Base-by-base conservation (phyloP, 1,140 invertebrate species). In the Drosophila santomea region DNA sequence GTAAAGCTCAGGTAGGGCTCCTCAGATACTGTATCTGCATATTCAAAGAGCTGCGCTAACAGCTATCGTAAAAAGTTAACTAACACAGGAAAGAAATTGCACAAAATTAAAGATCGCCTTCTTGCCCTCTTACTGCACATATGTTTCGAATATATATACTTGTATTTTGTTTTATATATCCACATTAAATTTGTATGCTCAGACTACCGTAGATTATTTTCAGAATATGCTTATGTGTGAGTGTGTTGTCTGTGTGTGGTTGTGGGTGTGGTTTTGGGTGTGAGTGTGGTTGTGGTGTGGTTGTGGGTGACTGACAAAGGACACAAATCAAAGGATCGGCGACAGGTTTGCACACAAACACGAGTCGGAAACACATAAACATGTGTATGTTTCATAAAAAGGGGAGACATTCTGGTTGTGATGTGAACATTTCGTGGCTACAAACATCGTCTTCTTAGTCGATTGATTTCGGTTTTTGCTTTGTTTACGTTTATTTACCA, bases 161-260 rank as follows among this genome's bases (percentile, higher is more conserved):
- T 62, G 39, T 74, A 54, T 75, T 56, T 73, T 51, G 38, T 63
- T 45, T 45, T 61, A 60, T 81, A 67, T 73, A 68, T 67, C 78
- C 51, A 72, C 66, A 74, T 80, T 84, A 84, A 85, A 80, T 80
- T 85, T 48, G 82, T 79, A 75, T 78, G 57, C 79, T 86, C 83
- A 88, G 84, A 86, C 83, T 86, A 86, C 79, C 67, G 71, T 79
- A 77, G 72, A 89, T 85, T 88, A 89, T 89, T 68, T 80, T 80
- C 68, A 75, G 72, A 62, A 81, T 82, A 80, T 75, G 64, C 80
- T 76, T 59, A 64, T 74, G 62, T 79, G 48, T 62, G 57, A 67
- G 23, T 81, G 38, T 45, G 47, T 64, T 10, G 43, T 44, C 43
- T 3, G 28, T 52, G 15, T 51, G 59, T 56, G 23, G 60, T 6